A percentile compares a stretch with the other conserved stretches of the same genome.
Conservation (phyloP, 2,113 vertebrate genomes). For the Cyprinus carpio region DNA sequence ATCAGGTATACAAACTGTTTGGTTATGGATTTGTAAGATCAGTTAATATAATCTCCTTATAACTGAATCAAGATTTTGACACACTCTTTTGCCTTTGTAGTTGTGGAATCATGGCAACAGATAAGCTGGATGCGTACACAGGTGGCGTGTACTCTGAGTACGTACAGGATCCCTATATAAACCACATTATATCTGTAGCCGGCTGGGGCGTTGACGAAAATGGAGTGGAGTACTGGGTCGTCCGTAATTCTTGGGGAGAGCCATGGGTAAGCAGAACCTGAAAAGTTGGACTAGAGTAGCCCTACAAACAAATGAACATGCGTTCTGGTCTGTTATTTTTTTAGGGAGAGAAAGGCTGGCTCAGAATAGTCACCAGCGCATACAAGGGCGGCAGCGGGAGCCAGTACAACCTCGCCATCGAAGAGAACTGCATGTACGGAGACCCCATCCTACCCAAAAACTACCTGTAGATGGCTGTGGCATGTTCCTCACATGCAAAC, state of each 20-base stretch:
- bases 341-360: slow-evolving; percentile 94
- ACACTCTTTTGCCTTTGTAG: slow-evolving; percentile 64
- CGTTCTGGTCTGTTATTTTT: not conserved
- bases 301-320: too few relatives aligned
- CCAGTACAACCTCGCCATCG: slow-evolving; percentile 89
- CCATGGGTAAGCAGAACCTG: slow-evolving; percentile 87
- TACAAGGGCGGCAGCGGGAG: slow-evolving; percentile 87
- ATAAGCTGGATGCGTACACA: slow-evolving; percentile 82
- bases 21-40: not conserved
- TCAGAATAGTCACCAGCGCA: slow-evolving; percentile 90
- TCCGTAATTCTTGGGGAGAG: slow-evolving; percentile 97
- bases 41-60: too few relatives aligned
- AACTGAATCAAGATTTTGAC: too few relatives aligned
- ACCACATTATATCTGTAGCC: slow-evolving; percentile 91
- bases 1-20: slow-evolving; percentile 81
- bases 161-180: slow-evolving; percentile 67
- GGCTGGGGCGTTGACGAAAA: slow-evolving; percentile 86
- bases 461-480: slow-evolving; percentile 59
- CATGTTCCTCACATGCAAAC: not conserved
- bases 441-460: slow-evolving; percentile 79
- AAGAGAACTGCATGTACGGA: slow-evolving; percentile 87
- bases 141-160: slow-evolving; percentile 89
- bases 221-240: slow-evolving; percentile 88
- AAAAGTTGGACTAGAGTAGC: not conserved
- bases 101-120: slow-evolving; percentile 96